Percentiles rank a stretch among this genome's conserved stretches.
These are phyloP conservation scores for Drosophila paracracens DNA, from an alignment of 2,888 invertebrate species.

Conservation along the genomic window DNA sequence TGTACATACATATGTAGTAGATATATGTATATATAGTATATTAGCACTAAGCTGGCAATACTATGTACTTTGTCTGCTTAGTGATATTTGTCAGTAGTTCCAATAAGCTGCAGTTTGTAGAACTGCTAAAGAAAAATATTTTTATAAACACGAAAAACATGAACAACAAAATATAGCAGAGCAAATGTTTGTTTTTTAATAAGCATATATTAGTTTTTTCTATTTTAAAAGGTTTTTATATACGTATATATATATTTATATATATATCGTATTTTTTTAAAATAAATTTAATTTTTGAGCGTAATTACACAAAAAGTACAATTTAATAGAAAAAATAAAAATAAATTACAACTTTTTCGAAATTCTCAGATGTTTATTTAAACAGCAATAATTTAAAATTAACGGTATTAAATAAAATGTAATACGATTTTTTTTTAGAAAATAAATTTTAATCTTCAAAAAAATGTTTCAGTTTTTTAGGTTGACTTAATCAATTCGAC, in stretches of 20 bases:
- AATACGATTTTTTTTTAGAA: too few species aligned
- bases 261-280: neutral
- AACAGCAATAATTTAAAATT: neutral
- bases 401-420: accelerated
- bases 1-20: neutral
- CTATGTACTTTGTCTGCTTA: neutral
- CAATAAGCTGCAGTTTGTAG: neutral
- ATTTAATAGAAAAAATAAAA: neutral
- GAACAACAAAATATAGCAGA: neutral
- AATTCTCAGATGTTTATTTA: neutral
- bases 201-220: neutral
- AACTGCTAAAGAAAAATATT: neutral
- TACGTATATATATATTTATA: neutral
- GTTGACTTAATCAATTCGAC: neutral
- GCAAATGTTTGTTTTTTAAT: neutral
- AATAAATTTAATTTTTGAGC: neutral
- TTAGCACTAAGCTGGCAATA: neutral
- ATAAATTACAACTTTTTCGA: neutral
- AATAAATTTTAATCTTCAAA: too few species aligned
- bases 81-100: neutral
- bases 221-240: neutral
- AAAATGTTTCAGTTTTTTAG: too few species aligned
- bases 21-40: neutral
- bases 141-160: neutral
- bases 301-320: neutral